Base-by-base conservation (phyloP, 2,113 vertebrate species). In the Caretta caretta region DNA sequence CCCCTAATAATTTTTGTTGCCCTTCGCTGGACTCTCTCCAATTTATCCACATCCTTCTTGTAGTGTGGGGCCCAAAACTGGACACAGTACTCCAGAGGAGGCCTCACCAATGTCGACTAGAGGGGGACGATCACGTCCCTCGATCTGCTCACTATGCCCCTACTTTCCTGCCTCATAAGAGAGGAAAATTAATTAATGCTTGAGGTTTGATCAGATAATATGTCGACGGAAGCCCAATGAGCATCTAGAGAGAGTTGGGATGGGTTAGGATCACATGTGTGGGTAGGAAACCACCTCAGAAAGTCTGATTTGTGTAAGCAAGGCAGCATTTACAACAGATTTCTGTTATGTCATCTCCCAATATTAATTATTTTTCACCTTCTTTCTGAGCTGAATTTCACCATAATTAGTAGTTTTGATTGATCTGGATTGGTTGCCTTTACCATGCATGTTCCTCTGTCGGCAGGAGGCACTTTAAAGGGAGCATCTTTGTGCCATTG, bases 261-360 rank as follows among this genome's bases (percentile, higher is more conserved):
- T 56, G 22, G 54, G 22, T 56, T 24, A 56, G 54, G 22, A 25
- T 10, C 54, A 10, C 8, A 56, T 24, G 4, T 1, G 6, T 57
- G 42, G 42, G 42, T 42, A 72, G 50, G 42, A 48, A 88, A 83
- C 84, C 65, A 31, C 8, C 29, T 92, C 24, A 59, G 9, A 11
- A 3, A 1, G 35, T 56, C 25, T 49, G 25, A 3, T 1, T 1
- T 2, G 88, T 24, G 25, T 35, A 35, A 65, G 24, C 12, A 16
- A 17, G 62, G 62, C 29, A 91, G 31, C 81, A 0, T 0, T 80
- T 50, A 38, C 49, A 51, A 9, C 48, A 29, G 0, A 0, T 54
- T 88, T 75, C 84, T 91, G 53, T 79, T 69, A 13, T 0, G 3
- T 17, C 27, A 85, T 24, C 24, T 56, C 1, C 1, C 31, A 65